phyloP scores from a whole-genome alignment of 2,113 vertebrate genomes.

The Petroica traversi region DNA sequence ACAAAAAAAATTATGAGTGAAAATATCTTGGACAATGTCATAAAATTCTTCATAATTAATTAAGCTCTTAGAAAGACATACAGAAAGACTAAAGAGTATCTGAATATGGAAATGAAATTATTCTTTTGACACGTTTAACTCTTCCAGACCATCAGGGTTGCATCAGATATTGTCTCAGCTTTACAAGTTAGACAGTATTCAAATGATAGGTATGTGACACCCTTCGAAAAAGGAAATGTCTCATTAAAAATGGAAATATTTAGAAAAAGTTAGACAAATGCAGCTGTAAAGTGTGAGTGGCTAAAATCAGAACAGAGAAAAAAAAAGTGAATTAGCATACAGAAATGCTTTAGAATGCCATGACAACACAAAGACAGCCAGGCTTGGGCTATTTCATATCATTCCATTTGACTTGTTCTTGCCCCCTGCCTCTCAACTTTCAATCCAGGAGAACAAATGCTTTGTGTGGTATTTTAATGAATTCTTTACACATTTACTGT shows the following conservation, averaged over 20 bases:
- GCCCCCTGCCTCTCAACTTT: neutral
- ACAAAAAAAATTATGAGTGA: neutral
- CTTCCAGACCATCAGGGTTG: neutral
- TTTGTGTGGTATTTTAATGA: neutral
- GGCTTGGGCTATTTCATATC: neutral
- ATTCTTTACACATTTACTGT: neutral
- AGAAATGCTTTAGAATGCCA: neutral
- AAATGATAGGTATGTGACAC: neutral
- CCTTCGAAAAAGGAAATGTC: neutral
- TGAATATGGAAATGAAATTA: neutral
- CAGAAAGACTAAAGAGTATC: neutral
- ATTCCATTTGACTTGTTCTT: conserved; percentile 29
- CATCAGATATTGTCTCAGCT: neutral
- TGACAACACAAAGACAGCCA: conserved; percentile 15
- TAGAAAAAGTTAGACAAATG: neutral
- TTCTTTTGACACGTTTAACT: neutral
- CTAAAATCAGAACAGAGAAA: neutral
- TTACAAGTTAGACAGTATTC: neutral
- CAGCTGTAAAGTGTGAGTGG: neutral
- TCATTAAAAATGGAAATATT: conserved; percentile 16
- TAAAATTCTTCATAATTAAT: neutral
- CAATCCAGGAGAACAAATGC: neutral
- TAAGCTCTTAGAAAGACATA: neutral
- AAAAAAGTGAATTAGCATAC: neutral
- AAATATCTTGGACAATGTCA: neutral